Conservation (phyloP, 2,888 invertebrate genomes). For the Ellobium chinense region DNA sequence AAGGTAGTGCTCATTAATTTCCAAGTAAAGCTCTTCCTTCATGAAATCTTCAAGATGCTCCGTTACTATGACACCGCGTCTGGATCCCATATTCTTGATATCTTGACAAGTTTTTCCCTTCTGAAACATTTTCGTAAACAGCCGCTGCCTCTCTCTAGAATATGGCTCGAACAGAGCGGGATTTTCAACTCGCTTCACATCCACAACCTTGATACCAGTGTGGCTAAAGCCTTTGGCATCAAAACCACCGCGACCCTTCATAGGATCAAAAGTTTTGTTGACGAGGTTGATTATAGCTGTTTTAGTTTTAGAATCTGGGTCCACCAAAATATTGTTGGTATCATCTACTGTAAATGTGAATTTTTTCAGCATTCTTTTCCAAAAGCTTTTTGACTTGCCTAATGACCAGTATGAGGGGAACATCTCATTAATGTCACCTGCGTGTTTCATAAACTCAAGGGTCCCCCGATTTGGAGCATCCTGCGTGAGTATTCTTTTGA, state of each 20-base stretch:
- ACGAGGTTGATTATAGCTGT: slow-evolving; percentile 54
- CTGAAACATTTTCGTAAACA: slow-evolving; percentile 49
- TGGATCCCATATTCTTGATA: too few relatives aligned
- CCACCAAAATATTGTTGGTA: slow-evolving; percentile 12
- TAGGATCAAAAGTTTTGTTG: slow-evolving; percentile 50
- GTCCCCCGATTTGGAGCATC: slow-evolving; percentile 43
- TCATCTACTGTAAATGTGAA: background rate
- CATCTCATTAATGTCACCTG: slow-evolving; percentile 37
- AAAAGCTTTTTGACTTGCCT: slow-evolving; percentile 28
- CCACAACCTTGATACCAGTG: slow-evolving; percentile 46
- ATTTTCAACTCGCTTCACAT: slow-evolving; percentile 65
- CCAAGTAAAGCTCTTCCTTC: slow-evolving; percentile 49
- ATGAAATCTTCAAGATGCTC: background rate
- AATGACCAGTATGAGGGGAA: slow-evolving; percentile 53
- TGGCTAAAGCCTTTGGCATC: slow-evolving; percentile 53
- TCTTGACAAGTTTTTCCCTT: slow-evolving; percentile 24
- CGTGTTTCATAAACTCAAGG: slow-evolving; percentile 47
- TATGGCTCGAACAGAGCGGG: slow-evolving; percentile 57
- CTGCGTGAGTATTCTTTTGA: slow-evolving; percentile 5
- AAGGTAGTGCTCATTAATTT: slow-evolving; percentile 63
- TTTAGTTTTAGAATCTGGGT: slow-evolving; percentile 48
- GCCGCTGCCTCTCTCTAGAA: slow-evolving; percentile 42
- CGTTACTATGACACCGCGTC: slow-evolving; percentile 20
- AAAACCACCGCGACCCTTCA: slow-evolving; percentile 55
- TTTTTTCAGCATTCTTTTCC: background rate